Evolutionary conservation across 2,113 vertebrate genomes (phyloP), one percentile per base, ranked within the genome.

Genomic region (Actenoides lindsayi): DNA sequence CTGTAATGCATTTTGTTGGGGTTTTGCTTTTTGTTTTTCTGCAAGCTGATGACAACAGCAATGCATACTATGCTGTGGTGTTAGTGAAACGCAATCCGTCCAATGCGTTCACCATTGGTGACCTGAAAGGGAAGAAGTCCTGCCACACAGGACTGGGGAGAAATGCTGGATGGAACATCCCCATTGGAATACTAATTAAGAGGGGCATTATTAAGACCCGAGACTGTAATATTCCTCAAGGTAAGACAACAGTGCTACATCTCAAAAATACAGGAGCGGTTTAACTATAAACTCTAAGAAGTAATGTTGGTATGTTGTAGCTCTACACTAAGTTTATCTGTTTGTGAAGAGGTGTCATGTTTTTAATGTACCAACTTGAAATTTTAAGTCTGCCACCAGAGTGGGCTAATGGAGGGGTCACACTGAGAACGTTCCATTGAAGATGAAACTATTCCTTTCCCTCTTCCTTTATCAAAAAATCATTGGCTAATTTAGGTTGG

Each of bases 131-230:
- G 73, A 98, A 93, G 91, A 98, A 96, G 50, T 99, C 99, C 65
- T 99, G 99, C 95, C 99, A 99, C 97, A 98, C 99, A 0, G 98
- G 98, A 41, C 86, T 98, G 7, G 98, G 98, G 51, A 98, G 98
- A 87, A 98, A 97, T 0, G 98, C 99, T 0, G 99, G 99, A 75
- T 99, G 99, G 99, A 99, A 99, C 73, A 51, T 99, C 68, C 99
- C 99, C 0, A 78, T 99, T 19, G 98, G 98, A 0, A 1, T 95
- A 24, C 98, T 99, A 25, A 97, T 99, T 33, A 98, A 97, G 62
- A 98, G 93, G 78, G 99, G 98, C 27, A 77, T 99, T 84, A 98
- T 99, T 96, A 97, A 78, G 91, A 97, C 97, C 46, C 88, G 97
- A 86, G 68, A 94, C 48, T 99, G 99, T 30, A 95, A 98, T 59